These are phyloP conservation scores for Tribolium madens DNA, from an alignment of 1,140 invertebrate species.

Conservation along the genomic window DNA sequence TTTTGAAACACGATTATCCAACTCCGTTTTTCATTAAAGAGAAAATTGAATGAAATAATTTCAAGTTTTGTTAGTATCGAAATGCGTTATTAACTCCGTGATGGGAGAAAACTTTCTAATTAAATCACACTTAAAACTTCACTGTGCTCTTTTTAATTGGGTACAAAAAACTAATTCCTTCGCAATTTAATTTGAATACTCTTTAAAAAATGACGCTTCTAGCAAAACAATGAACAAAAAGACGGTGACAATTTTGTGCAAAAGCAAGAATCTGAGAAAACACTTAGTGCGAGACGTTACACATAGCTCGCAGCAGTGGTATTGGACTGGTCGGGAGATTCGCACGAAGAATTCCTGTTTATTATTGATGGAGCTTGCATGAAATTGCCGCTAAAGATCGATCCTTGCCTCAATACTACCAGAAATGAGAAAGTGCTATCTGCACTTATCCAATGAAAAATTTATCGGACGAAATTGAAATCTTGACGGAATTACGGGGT, in stretches of 20 bases:
- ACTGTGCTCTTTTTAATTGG: constrained; percentile 21
- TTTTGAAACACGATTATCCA: background rate
- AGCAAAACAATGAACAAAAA: constrained; percentile 4
- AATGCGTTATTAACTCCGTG: constrained; percentile 1
- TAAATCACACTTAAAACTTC: constrained; percentile 4
- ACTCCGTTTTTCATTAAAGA: constrained; percentile 5
- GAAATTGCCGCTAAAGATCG: constrained; percentile 17
- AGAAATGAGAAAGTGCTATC: constrained; percentile 20
- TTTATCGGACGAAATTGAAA: constrained; percentile 27
- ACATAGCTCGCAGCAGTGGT: constrained; percentile 2
- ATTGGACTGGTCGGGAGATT: constrained; percentile 8
- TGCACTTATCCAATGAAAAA: constrained; percentile 35
- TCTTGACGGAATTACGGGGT: background rate
- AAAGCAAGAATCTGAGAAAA: constrained; percentile 1
- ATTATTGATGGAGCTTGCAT: constrained; percentile 8
- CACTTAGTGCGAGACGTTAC: constrained; percentile 27
- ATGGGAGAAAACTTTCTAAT: constrained; percentile 8
- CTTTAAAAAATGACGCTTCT: background rate
- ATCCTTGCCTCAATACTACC: background rate
- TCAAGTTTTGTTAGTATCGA: constrained; percentile 9
- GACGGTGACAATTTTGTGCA: constrained; percentile 7
- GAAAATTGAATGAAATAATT: constrained; percentile 20
- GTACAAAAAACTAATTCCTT: background rate
- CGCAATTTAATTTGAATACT: constrained; percentile 19
- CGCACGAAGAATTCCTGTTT: background rate